A percentile compares a stretch with the other conserved stretches of the same genome.
phyloP scores from a whole-genome alignment of 2,113 vertebrate species.

The Dicaeum eximium region DNA sequence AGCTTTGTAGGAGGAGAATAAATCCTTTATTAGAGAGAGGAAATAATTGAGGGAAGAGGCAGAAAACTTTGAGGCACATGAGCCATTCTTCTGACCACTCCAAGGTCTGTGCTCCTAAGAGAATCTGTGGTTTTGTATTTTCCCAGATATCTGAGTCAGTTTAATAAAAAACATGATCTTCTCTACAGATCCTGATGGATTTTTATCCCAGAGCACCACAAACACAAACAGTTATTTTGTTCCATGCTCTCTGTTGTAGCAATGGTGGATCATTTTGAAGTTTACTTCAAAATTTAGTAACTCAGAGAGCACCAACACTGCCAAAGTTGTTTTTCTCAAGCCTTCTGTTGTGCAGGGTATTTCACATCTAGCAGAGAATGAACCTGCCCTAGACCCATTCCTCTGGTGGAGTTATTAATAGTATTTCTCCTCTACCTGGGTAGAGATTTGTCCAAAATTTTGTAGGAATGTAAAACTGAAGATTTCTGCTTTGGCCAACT shows the following conservation, averaged over 20 bases:
- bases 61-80: neutral
- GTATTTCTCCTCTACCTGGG: neutral
- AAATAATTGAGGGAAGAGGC: neutral
- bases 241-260: neutral
- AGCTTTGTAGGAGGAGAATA: neutral
- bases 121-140: neutral
- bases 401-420: neutral
- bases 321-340: neutral
- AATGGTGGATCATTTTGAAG: neutral
- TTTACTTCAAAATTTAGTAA: neutral
- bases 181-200: neutral
- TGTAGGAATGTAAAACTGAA: neutral
- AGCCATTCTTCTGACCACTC: neutral
- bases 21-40: neutral
- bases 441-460: neutral
- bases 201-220: neutral
- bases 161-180: neutral
- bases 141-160: neutral
- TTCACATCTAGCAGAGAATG: neutral
- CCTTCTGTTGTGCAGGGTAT: neutral
- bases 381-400: neutral
- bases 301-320: neutral
- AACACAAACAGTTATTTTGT: neutral
- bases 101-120: neutral
- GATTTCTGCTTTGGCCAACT: neutral